Base-by-base conservation (phyloP, 2,797 vertebrate genomes). In the Botia kubotai region DNA sequence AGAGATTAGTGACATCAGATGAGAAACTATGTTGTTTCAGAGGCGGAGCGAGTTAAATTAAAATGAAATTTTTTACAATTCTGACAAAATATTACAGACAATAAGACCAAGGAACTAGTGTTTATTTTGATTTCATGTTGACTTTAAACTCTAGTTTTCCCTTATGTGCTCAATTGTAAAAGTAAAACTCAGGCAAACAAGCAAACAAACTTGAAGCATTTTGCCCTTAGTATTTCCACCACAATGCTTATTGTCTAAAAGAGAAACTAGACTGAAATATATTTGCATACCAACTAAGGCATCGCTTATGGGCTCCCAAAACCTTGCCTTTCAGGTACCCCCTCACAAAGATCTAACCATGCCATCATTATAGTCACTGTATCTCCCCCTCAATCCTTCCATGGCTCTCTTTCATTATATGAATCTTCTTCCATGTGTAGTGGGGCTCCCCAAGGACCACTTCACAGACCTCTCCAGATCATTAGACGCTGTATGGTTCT, bases 401-500 rank as follows among this genome's bases (percentile, higher is more conserved):
- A 73, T 2, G 53, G 26, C 78, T 72, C 76, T 60, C 77, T 79
- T 83, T 79, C 39, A 75, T 83, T 80, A 77, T 84, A 67, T 81
- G 67, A 85, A 77, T 86, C 16, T 60, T 63, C 72, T n/a, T 29
- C 73, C 29, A 80, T 70, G 82, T 88, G 86, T 87, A 79, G 71
- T 72, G 74, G 79, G 17, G 74, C 80, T 90, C 88, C 88, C 85
- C 13, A 52, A 83, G 88, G 91, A 90, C 29, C 77, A 88, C 88
- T 91, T 92, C 88, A 91, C 91, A 89, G 89, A 83, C 85, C 84
- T 77, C 83, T 80, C 88, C 83, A 88, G 88, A 92, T 91, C 88
- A 87, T 88, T 88, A 88, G 86, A 72, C 81, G 82, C 86, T 86
- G 76, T 84, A 85, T 48, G 23, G 60, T 82, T 89, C 87, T 83